These are phyloP conservation scores for Drosophila cognata DNA, from an alignment of 2,888 invertebrate genomes.

Conservation along the genomic window DNA sequence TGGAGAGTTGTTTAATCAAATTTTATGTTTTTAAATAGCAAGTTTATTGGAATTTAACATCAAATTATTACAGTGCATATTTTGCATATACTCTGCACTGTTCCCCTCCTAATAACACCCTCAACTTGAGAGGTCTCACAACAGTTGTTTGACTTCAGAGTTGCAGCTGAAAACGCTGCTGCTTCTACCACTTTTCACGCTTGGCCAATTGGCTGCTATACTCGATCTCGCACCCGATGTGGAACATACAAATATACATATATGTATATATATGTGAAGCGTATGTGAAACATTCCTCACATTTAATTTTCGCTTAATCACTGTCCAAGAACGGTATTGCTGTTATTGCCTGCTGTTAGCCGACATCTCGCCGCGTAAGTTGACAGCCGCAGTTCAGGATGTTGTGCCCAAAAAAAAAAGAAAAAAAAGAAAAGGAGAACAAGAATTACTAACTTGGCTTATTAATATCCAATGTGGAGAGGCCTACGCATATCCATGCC, in stretches of 20 bases:
- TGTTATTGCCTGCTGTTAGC: constrained; percentile 63
- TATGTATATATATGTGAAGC: neutral
- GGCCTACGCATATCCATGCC: constrained; percentile 59
- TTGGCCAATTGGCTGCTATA: constrained; percentile 16
- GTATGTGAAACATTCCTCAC: constrained; percentile 38
- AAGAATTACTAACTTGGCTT: constrained; percentile 60
- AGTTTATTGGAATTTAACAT: neutral
- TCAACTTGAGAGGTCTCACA: neutral
- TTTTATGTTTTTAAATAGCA: neutral
- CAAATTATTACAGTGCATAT: neutral
- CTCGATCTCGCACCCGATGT: neutral
- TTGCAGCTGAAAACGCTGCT: constrained; percentile 16
- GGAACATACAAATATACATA: neutral
- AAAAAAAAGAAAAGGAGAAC: constrained; percentile 6
- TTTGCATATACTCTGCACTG: neutral
- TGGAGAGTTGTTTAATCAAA: neutral
- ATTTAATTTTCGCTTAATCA: constrained; percentile 81
- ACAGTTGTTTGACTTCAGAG: constrained; percentile 22
- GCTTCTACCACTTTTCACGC: constrained; percentile 54
- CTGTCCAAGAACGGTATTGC: constrained; percentile 69
- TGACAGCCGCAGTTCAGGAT: constrained; percentile 66
- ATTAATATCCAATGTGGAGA: constrained; percentile 60
- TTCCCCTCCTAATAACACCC: neutral
- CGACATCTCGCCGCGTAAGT: constrained; percentile 59
- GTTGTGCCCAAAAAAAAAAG: constrained; percentile 5